Conservation (phyloP, 1,140 invertebrate genomes). For the Acromyrmex echinatior region DNA sequence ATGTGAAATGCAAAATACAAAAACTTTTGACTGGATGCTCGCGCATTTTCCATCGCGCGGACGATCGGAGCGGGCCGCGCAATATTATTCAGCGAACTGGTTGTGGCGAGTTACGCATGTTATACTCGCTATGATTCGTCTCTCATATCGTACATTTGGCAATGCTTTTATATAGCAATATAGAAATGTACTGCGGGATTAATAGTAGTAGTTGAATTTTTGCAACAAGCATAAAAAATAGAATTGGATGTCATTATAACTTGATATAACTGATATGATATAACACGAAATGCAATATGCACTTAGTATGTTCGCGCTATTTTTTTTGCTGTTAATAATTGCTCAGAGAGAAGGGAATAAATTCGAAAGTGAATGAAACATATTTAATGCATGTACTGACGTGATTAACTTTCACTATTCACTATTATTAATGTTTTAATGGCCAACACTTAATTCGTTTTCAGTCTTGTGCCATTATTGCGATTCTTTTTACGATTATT, state of each 20-base stretch:
- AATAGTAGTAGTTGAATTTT: conserved; percentile 35
- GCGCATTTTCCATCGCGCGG: conserved; percentile 52
- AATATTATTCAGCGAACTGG: conserved; percentile 54
- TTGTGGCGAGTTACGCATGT: conserved; percentile 43
- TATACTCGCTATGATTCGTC: conserved; percentile 48
- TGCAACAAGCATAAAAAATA: conserved; percentile 12
- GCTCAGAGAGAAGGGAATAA: background rate
- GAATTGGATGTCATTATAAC: conserved; percentile 21
- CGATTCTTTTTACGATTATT: conserved; percentile 6
- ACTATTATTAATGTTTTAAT: conserved; percentile 3
- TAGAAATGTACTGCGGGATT: background rate
- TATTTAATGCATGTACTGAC: background rate
- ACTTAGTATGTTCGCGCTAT: background rate
- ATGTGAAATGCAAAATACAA: conserved; percentile 60
- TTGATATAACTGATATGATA: background rate
- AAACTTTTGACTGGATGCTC: conserved; percentile 59
- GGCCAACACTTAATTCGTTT: background rate
- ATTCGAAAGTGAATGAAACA: background rate
- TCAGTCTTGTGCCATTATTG: background rate
- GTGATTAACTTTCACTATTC: background rate
- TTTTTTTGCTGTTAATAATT: background rate
- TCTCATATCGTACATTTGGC: conserved; percentile 23
- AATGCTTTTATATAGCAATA: conserved; percentile 11
- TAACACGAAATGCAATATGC: background rate
- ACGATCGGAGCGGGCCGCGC: conserved; percentile 31